These are phyloP conservation scores for Ichneumon xanthorius DNA, from an alignment of 2,888 invertebrate species.

Conservation along the genomic window DNA sequence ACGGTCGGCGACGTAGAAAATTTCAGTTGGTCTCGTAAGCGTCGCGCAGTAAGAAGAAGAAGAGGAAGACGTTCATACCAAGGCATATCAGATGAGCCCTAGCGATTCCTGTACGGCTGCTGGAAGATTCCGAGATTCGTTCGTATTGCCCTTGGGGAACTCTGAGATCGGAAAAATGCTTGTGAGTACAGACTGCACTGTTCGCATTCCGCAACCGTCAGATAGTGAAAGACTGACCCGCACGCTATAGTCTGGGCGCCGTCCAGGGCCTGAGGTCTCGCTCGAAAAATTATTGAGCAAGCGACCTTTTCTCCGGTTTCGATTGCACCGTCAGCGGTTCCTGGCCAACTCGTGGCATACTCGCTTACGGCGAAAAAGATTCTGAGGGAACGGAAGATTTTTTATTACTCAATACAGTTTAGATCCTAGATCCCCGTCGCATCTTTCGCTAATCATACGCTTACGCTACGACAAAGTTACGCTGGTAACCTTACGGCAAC, in stretches of 20 bases:
- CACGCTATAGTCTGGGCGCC: conserved; percentile 53
- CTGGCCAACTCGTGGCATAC: conserved; percentile 77
- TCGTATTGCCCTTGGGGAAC: neutral
- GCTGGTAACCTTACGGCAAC: too few relatives aligned
- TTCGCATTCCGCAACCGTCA: neutral
- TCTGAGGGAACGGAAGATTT: conserved; percentile 61
- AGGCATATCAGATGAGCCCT: conserved; percentile 53
- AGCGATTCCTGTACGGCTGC: conserved; percentile 18
- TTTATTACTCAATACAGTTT: neutral
- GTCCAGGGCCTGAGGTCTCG: conserved; percentile 76
- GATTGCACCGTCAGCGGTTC: conserved; percentile 78
- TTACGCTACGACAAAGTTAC: too few relatives aligned
- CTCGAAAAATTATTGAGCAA: conserved; percentile 69
- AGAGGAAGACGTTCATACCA: conserved; percentile 56
- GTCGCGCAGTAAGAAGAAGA: conserved; percentile 56
- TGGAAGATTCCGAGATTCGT: neutral
- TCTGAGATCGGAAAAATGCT: conserved; percentile 12
- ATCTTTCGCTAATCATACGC: too few relatives aligned
- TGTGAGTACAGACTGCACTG: neutral
- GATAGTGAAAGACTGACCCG: conserved; percentile 53
- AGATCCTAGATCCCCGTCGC: too few relatives aligned
- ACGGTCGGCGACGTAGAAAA: neutral
- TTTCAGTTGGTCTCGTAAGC: conserved; percentile 10
- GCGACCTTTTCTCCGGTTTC: conserved; percentile 76
- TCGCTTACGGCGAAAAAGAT: conserved; percentile 78